Evolutionary conservation across 2,113 vertebrate genomes (phyloP).

Genomic region (Corapipo altera): DNA sequence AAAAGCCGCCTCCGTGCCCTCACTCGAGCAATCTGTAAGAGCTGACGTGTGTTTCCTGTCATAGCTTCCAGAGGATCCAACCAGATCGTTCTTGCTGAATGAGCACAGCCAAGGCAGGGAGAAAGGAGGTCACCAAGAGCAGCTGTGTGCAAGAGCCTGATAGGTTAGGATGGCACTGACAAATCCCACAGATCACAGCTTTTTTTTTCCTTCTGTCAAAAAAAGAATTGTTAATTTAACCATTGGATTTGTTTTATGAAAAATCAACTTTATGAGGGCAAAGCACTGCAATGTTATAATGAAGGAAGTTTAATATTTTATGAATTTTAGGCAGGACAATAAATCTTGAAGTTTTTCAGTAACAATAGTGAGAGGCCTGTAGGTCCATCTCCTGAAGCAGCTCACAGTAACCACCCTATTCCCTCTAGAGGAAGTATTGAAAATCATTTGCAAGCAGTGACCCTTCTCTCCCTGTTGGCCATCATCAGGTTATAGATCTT

Average conservation of each 20-base stretch:
- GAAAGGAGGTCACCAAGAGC: neutral
- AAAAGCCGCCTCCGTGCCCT: neutral
- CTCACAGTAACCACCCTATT: neutral
- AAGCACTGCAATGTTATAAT: neutral
- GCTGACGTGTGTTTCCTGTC: neutral
- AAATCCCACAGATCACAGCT: neutral
- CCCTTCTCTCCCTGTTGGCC: neutral
- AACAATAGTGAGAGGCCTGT: neutral
- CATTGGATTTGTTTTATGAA: neutral
- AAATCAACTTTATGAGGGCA: neutral
- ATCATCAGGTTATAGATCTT: constrained; percentile 45
- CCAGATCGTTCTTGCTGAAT: neutral
- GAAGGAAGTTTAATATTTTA: neutral
- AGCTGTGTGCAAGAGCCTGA: neutral
- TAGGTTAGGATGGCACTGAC: neutral
- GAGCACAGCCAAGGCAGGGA: neutral
- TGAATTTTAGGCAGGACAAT: constrained; percentile 3
- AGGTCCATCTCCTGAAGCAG: neutral
- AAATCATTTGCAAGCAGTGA: neutral
- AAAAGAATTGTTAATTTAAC: neutral
- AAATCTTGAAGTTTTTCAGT: constrained; percentile 35
- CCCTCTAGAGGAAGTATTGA: constrained; percentile 34
- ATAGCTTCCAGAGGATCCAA: accelerated
- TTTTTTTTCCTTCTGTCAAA: neutral
- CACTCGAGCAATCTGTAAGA: accelerated